These are phyloP conservation scores for Coracias cyanogaster DNA, from an alignment of 2,797 vertebrate genomes.

Conservation along the genomic window DNA sequence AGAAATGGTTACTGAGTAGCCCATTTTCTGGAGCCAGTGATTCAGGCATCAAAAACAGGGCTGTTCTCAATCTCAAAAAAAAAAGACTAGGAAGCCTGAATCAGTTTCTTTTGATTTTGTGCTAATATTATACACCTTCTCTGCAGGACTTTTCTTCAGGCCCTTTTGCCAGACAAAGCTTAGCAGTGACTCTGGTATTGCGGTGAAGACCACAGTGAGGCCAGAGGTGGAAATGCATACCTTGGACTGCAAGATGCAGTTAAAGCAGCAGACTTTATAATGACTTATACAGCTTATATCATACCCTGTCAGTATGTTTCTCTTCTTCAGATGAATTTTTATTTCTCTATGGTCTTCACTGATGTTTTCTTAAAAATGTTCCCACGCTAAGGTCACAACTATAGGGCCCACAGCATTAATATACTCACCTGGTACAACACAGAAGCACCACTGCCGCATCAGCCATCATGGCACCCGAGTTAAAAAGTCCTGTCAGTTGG, in stretches of 20 bases:
- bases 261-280: neutral
- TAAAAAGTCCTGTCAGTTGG: neutral
- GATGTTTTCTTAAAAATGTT: neutral
- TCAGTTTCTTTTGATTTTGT: neutral
- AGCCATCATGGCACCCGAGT: neutral
- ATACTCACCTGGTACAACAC: neutral
- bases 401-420: neutral
- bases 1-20: neutral
- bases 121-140: neutral
- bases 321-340: neutral
- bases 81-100: neutral
- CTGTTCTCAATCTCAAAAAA: neutral
- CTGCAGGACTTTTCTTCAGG: neutral
- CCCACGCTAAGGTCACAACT: neutral
- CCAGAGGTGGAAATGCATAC: neutral
- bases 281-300: neutral
- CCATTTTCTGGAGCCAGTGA: neutral
- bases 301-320: neutral
- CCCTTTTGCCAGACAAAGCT: constrained; percentile 4
- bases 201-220: neutral
- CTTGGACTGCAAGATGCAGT: neutral
- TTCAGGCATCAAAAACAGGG: neutral
- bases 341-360: neutral
- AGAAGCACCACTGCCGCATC: neutral
- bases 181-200: neutral